Evolutionary conservation across 2,797 vertebrate genomes (phyloP).

Genomic region (Orientallactaga sibirica): DNA sequence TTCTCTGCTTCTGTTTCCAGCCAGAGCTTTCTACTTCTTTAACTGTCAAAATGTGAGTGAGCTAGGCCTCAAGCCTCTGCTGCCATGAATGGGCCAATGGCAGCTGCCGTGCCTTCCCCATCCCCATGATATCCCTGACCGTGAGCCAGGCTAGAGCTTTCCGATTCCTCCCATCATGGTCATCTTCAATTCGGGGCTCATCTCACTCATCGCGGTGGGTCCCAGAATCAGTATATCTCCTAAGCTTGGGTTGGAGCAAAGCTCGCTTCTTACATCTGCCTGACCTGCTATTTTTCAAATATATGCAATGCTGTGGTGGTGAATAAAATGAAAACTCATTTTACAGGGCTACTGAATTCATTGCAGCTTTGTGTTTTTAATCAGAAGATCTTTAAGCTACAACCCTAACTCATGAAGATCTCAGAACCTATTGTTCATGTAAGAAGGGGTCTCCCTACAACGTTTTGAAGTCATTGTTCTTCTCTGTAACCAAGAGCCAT

Average conservation of each 20-base stretch:
- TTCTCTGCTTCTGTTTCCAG: background rate
- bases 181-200: background rate
- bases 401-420: background rate
- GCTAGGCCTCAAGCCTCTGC: background rate
- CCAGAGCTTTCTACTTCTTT: background rate
- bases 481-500: background rate
- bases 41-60: background rate
- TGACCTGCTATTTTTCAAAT: background rate
- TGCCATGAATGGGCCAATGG: background rate
- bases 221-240: background rate
- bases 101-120: background rate
- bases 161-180: background rate
- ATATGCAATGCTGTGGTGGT: background rate
- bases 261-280: background rate
- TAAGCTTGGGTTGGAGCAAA: background rate
- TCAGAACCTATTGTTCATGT: background rate
- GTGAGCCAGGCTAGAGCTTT: background rate
- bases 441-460: background rate
- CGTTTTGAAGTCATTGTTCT: background rate
- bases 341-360: background rate
- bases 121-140: background rate
- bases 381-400: slow-evolving; percentile 36
- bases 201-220: too few relatives aligned
- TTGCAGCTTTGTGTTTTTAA: slow-evolving; percentile 9
- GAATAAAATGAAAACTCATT: background rate